Base-by-base conservation (phyloP, 2,113 vertebrate species). In the Melanerpes aurifrons region DNA sequence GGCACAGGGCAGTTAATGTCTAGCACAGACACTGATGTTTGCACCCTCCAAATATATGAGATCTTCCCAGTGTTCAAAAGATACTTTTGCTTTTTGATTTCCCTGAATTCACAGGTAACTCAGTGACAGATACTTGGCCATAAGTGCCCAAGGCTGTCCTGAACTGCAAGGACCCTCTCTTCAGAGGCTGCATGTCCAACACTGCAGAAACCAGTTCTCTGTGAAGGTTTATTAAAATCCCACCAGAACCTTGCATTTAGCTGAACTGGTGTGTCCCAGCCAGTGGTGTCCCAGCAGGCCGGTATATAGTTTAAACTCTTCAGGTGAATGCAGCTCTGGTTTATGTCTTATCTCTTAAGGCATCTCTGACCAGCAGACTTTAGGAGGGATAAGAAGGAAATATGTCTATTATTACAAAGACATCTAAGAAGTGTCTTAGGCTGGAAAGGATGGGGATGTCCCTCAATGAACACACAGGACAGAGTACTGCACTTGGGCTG, bases 1-100 rank as follows among this genome's bases (percentile, higher is more conserved):
- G 28, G 19, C 37, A 54, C 12, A 0, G 2, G 9, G 6, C 19
- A 71, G 3, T 10, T 26, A 28, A 3, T 2, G 22, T 4, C 45
- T 61, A 48, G 71, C 37, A n/a, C 24, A 66, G 57, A 28, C 56
- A 21, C 12, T 2, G 25, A 43, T n/a, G 19, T 28, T 31, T 61
- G 16, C 22, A 26, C 8, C 14, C 48, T 80, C n/a, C 68, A 64
- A 32, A 21, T 26, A 3, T 1, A 63, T 12, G 32, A 29, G 56
- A 37, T 35, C 74, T 47, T 68, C n/a, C 14, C n/a, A 25, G 48
- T 8, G 16, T 45, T 32, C n/a, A 59, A 31, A 59, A 80, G 15
- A 26, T 6, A 10, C 40, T 11, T 40, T 40, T 40, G 12, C 40
- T 40, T 40, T 40, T 40, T 43, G 79, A 61, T 69, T 26, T 66